Conservation (phyloP, 2,888 invertebrate species). For the Petrophora chlorosata region DNA sequence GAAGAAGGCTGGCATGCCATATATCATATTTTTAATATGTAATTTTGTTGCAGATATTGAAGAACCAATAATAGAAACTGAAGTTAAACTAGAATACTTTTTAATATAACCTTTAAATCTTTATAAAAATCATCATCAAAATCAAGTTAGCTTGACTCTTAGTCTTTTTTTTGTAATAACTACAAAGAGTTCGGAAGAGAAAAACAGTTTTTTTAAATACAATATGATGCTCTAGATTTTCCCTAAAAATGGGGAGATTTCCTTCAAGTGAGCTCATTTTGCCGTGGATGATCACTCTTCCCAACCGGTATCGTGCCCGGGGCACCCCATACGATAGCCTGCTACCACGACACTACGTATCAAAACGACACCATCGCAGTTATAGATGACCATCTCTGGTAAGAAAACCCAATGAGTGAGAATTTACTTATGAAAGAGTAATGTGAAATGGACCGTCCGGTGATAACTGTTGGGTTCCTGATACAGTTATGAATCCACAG, state of each 20-base stretch:
- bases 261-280: conserved; percentile 47
- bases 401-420: background rate
- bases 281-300: conserved; percentile 71
- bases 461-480: conserved; percentile 31
- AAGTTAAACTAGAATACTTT: too few species aligned
- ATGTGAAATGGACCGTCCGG: conserved; percentile 29
- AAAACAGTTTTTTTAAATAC: background rate
- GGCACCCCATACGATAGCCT: conserved; percentile 69
- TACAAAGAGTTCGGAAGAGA: too few species aligned
- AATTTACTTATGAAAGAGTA: conserved; percentile 9
- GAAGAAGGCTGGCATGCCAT: too few species aligned
- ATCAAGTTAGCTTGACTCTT: too few species aligned
- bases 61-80: too few species aligned
- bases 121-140: too few species aligned
- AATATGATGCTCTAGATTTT: conserved; percentile 24
- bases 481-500: conserved; percentile 58
- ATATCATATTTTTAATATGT: too few species aligned
- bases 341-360: conserved; percentile 43
- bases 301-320: conserved; percentile 69
- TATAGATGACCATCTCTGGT: conserved; percentile 44
- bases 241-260: conserved; percentile 39
- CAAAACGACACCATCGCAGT: conserved; percentile 35
- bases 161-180: too few species aligned
- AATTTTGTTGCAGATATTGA: too few species aligned
- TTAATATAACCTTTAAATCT: too few species aligned